A percentile compares a stretch with the other conserved stretches of the same genome.
Evolutionary conservation across 2,797 vertebrate genomes (phyloP).

Genomic region (Hippocampus kuda): DNA sequence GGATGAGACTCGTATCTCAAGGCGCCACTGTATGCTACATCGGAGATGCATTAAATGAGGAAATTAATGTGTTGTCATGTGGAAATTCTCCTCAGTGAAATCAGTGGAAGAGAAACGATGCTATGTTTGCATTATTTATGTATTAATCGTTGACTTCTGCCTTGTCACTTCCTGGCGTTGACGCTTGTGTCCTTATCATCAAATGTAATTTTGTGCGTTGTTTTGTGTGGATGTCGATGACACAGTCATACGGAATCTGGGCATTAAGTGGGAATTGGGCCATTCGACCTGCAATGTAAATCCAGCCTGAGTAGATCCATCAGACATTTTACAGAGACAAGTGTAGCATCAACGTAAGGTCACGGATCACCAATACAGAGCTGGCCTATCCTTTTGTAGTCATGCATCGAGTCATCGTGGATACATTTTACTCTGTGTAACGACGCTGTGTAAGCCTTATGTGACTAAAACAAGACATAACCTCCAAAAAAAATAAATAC

Average conservation of each 20-base stretch:
- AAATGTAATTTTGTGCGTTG: neutral
- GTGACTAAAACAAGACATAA: constrained; percentile 1
- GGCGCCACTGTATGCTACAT: neutral
- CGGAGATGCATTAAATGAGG: neutral
- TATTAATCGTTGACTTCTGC: neutral
- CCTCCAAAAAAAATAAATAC: constrained; percentile 7
- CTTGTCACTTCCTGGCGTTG: neutral
- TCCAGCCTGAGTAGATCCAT: neutral
- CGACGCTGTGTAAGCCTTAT: constrained; percentile 4
- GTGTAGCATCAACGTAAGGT: neutral
- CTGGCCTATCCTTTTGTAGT: neutral
- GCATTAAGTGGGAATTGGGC: neutral
- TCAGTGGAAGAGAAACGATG: neutral
- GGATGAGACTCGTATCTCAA: neutral
- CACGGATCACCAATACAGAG: neutral
- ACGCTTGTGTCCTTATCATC: neutral
- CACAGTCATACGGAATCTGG: neutral
- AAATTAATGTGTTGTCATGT: neutral
- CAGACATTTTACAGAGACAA: neutral
- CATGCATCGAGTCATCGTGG: neutral
- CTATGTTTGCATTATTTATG: no score
- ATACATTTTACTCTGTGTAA: constrained; percentile 1
- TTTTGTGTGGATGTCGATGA: neutral
- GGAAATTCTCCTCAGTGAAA: neutral
- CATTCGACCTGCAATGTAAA: neutral